Evolutionary conservation across 2,113 vertebrate genomes (phyloP).

Genomic region (Varanus komodoensis): DNA sequence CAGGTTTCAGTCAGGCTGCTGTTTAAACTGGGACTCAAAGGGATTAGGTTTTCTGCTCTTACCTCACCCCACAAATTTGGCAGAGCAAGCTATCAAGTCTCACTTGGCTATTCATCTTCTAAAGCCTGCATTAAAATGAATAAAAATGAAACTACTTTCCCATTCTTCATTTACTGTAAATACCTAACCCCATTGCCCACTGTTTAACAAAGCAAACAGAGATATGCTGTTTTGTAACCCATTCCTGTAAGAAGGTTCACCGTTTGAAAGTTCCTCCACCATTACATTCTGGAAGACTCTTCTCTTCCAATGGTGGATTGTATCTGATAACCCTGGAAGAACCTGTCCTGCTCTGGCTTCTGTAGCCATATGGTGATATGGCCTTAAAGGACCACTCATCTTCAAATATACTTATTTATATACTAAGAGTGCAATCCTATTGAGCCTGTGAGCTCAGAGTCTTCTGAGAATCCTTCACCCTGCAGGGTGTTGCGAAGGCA

Average conservation of each 20-base stretch:
- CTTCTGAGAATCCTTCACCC: too few species aligned
- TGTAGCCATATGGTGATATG: background rate
- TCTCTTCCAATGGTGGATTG: background rate
- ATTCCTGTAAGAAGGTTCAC: background rate
- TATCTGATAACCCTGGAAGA: background rate
- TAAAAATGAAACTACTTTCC: background rate
- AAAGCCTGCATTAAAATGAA: background rate
- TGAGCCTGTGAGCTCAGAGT: background rate
- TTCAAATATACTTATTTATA: background rate
- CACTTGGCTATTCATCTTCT: background rate
- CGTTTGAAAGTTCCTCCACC: background rate
- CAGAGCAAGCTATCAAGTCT: background rate
- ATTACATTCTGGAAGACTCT: background rate
- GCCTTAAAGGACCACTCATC: background rate
- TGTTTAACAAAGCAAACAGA: background rate
- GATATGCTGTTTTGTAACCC: background rate
- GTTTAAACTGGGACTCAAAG: background rate
- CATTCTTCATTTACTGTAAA: background rate
- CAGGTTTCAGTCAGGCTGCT: background rate
- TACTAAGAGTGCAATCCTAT: background rate
- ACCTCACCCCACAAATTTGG: background rate
- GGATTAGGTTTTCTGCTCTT: background rate
- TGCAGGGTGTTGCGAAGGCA: too few species aligned
- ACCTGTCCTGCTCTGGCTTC: background rate
- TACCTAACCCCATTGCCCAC: too few species aligned